A percentile compares a stretch with the other conserved stretches of the same genome.
Conservation (phyloP, 2,888 invertebrate genomes). For the Noctua janthina region DNA sequence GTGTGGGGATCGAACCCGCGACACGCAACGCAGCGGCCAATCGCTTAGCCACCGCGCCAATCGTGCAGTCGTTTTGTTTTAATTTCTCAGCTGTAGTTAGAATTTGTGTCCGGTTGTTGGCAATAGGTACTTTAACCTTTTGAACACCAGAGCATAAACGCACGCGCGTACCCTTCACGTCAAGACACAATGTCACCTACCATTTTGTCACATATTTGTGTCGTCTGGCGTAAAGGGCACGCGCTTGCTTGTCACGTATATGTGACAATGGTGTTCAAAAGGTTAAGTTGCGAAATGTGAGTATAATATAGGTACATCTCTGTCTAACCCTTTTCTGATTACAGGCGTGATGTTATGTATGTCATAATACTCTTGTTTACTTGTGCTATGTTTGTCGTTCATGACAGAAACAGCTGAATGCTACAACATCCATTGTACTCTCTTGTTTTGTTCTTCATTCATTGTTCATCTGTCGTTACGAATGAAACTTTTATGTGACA, state of each 20-base stretch:
- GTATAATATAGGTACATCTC: not conserved
- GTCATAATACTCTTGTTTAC: slow-evolving; percentile 3
- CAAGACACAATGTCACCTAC: too few relatives aligned
- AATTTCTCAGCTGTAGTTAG: too few relatives aligned
- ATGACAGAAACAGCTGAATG: slow-evolving; percentile 1
- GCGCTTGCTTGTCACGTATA: too few relatives aligned
- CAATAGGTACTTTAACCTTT: not conserved
- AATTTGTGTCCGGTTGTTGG: not conserved
- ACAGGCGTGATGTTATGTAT: not conserved
- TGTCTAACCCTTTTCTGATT: not conserved
- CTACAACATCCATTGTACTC: not conserved
- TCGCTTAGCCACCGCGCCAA: too few relatives aligned
- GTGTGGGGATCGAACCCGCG: too few relatives aligned
- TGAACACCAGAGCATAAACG: too few relatives aligned
- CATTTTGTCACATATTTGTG: too few relatives aligned
- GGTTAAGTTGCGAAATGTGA: not conserved
- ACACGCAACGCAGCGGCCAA: too few relatives aligned
- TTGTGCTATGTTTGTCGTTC: not conserved
- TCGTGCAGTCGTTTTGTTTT: too few relatives aligned
- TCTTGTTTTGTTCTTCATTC: not conserved
- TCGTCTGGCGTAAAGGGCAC: too few relatives aligned
- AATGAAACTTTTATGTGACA: not conserved
- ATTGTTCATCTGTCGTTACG: not conserved
- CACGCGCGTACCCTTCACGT: too few relatives aligned
- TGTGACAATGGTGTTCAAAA: too few relatives aligned